These are phyloP conservation scores for Blastobasis lacticolella DNA, from an alignment of 2,888 invertebrate genomes.

Conservation along the genomic window DNA sequence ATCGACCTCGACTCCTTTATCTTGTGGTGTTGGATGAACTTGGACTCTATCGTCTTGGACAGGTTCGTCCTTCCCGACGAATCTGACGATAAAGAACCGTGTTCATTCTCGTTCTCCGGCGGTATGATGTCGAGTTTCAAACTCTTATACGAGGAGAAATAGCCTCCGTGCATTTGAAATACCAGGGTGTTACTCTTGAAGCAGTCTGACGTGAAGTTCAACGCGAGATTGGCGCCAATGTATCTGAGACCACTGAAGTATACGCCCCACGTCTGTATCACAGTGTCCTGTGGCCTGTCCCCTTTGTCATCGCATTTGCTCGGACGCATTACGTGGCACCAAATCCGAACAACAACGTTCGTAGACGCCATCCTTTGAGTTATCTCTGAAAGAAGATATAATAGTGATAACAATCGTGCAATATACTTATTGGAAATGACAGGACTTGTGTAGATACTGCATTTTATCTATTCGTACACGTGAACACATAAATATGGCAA, in stretches of 20 bases:
- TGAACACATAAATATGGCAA: too few relatives aligned
- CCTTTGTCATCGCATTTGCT: slow-evolving; percentile 23
- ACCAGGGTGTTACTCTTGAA: slow-evolving; percentile 84
- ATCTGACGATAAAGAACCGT: slow-evolving; percentile 55
- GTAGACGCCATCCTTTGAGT: slow-evolving; percentile 63
- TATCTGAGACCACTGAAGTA: slow-evolving; percentile 88
- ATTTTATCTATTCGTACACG: too few relatives aligned
- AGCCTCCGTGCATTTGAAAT: slow-evolving; percentile 91
- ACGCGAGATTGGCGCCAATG: slow-evolving; percentile 79
- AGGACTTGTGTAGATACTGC: too few relatives aligned
- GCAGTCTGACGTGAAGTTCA: slow-evolving; percentile 78
- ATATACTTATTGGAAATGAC: too few relatives aligned
- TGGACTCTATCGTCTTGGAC: slow-evolving; percentile 49
- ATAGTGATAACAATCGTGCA: too few relatives aligned
- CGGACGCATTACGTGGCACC: slow-evolving; percentile 51
- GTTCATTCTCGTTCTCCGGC: slow-evolving; percentile 57
- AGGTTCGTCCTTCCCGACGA: slow-evolving; percentile 54
- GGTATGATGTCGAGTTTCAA: slow-evolving; percentile 65
- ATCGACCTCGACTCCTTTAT: slow-evolving; percentile 53
- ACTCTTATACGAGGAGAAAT: slow-evolving; percentile 80
- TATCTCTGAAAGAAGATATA: slow-evolving; percentile 45
- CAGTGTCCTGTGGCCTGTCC: slow-evolving; percentile 59
- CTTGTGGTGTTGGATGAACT: slow-evolving; percentile 39
- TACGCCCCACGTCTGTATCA: slow-evolving; percentile 87
- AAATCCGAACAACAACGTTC: slow-evolving; percentile 62